Percentiles rank a stretch among this genome's conserved stretches.
These are phyloP conservation scores for Cephus pulcher DNA, from an alignment of 2,888 invertebrate species.

Conservation along the genomic window DNA sequence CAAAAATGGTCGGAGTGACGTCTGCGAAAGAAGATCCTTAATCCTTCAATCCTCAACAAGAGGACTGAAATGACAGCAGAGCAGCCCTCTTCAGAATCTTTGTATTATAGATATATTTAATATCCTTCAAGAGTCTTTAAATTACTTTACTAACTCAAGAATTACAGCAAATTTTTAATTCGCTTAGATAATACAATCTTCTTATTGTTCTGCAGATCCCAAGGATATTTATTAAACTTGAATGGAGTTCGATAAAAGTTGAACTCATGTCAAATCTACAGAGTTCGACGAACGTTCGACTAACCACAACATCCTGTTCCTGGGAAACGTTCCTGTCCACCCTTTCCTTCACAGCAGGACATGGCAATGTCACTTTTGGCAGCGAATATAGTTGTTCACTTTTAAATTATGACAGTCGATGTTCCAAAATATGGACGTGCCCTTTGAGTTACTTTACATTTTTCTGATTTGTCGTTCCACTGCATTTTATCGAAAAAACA, in stretches of 20 bases:
- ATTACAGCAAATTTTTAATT: neutral
- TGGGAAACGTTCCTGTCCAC: slow-evolving; percentile 27
- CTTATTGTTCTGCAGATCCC: neutral
- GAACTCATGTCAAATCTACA: neutral
- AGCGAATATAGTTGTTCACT: neutral
- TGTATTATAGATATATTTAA: neutral
- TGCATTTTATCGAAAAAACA: neutral
- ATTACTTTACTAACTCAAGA: neutral
- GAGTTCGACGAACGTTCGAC: slow-evolving; percentile 17
- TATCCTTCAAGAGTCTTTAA: neutral
- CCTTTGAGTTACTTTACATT: neutral
- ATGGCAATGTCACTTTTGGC: slow-evolving; percentile 29
- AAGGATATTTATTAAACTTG: neutral
- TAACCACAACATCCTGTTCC: slow-evolving; percentile 47
- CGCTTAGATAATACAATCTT: neutral
- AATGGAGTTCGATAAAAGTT: neutral
- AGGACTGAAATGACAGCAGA: neutral
- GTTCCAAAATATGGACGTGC: neutral
- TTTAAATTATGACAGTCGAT: neutral
- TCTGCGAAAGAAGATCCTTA: neutral
- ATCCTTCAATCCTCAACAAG: neutral
- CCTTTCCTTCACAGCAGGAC: slow-evolving; percentile 40
- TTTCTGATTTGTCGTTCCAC: neutral
- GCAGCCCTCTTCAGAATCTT: neutral
- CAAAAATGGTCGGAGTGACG: neutral